Evolutionary conservation across 2,888 invertebrate genomes (phyloP), one percentile per base, ranked within the genome.

Genomic region (Melipona beecheii): DNA sequence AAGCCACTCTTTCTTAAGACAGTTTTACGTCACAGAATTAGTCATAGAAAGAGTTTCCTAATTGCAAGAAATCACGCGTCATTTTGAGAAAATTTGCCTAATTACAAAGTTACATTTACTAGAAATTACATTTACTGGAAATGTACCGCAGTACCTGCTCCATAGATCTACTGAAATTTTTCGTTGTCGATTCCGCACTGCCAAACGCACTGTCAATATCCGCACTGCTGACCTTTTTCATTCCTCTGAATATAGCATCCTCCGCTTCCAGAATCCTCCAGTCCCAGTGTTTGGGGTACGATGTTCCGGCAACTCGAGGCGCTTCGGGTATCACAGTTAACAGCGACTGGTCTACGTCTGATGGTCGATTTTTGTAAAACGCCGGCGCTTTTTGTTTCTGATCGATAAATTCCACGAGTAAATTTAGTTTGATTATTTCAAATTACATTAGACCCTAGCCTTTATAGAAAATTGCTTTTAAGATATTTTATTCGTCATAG

Each of bases 361-460:
- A 96, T 27, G 96, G 96, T 91, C 97, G 96, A 88, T 96, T 97
- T 92, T 96, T 96, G 93, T 98, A 98, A 94, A 97, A 97, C 17
- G 96, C 96, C 2, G 98, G 96, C 2, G 97, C 97, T 95, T 97
- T 97, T 94, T 97, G 97, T 96, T 96, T 97, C 98, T 98, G 95
- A 66, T 62, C n/a, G 13, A 19, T 3, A 68, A n/a, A 17, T 56
- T 49, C 27, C 27, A 49, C 5, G 15, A 0, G 2, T 69, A 5
- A 36, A 54, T 54, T 21, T 54, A 27, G 11, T 31, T 69, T 24
- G 52, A 43, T 43, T 9, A 9, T 43, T 43, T 9, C 43, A 9
- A 43, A 11, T 43, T 43, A 43, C 9, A 9, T 43, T 9, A 43
- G 43, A 43, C 43, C 43, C 43, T 9, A 43, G 1, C 43, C 43